Evolutionary conservation across 2,113 vertebrate species (phyloP), one percentile per base, ranked within the genome.

Genomic region (Erythrocercus mccallii): DNA sequence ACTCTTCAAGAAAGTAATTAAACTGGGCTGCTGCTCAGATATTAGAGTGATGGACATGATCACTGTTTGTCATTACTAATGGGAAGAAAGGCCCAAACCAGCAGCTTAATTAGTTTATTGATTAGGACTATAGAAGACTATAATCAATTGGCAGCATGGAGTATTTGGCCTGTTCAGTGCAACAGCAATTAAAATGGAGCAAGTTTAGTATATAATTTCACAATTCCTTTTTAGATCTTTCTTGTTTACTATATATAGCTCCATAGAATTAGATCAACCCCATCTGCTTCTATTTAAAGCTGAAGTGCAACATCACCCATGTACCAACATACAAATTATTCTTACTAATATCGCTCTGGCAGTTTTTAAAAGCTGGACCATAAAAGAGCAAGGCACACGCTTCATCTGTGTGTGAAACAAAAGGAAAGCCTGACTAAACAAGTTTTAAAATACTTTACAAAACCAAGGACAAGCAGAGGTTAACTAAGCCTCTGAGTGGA

Each of bases 281-380:
- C 96, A 96, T 97, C 95, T 97, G 96, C 94, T 97, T 95, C 95
- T 96, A 97, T 97, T 97, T 96, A 96, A 97, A 96, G 95, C 95
- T 97, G 95, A 96, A 97, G 88, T 92, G 91, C 94, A 94, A 78
- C 94, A 93, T 96, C 94, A 88, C 91, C 95, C 95, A 24, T 97
- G 91, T 51, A 96, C 88, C 91, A 96, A 94, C 94, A 96, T 93
- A 94, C 92, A 97, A 96, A 97, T 97, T 96, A 97, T 93, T 95
- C 91, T 96, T 96, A 91, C 95, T 94, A 97, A 97, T 93, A 91
- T 96, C 91, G 56, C 95, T 88, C 92, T 97, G 96, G 96, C 96
- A 97, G 76, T 97, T 96, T 88, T 88, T 94, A 96, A 97, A 95
- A 94, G 95, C 95, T 53, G 82, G 91, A 93, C 80, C 69, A 95